Evolutionary conservation across 1,140 invertebrate species (phyloP).

Genomic region (Drosophila persimilis): DNA sequence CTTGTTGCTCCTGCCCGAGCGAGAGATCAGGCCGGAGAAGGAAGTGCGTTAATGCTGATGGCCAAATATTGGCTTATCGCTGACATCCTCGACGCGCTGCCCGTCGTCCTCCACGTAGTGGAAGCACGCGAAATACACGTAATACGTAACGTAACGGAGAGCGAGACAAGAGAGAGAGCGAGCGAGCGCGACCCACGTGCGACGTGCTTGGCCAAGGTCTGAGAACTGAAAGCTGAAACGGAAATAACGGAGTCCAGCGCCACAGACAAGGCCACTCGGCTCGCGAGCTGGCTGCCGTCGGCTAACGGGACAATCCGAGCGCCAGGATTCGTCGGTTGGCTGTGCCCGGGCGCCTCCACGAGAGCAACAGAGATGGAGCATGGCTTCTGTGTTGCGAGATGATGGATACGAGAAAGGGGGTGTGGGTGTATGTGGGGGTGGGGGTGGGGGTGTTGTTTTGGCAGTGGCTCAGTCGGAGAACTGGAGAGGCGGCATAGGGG

Average conservation of each 20-base stretch:
- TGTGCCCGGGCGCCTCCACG: conserved; percentile 29
- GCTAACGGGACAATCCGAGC: conserved; percentile 26
- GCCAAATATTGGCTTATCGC: conserved; percentile 66
- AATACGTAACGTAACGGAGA: conserved; percentile 56
- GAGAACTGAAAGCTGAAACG: conserved; percentile 78
- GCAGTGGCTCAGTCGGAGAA: too few species aligned
- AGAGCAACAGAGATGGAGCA: conserved; percentile 36
- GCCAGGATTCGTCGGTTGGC: conserved; percentile 48
- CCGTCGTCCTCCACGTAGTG: conserved; percentile 25
- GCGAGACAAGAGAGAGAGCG: not conserved
- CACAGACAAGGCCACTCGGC: conserved; percentile 51
- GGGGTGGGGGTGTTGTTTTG: too few species aligned
- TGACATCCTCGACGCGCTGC: conserved; percentile 15
- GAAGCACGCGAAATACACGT: conserved; percentile 27
- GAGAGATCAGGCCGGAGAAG: not conserved
- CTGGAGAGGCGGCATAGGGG: too few species aligned
- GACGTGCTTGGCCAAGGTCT: conserved; percentile 77
- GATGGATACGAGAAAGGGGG: conserved; percentile 33
- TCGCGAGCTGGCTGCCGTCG: conserved; percentile 18
- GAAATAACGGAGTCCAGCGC: conserved; percentile 19
- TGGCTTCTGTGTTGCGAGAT: conserved; percentile 16
- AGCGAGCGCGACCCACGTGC: conserved; percentile 48
- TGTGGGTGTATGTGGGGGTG: too few species aligned
- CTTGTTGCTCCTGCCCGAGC: conserved; percentile 28
- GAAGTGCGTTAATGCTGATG: conserved; percentile 56